Evolutionary conservation across 2,888 invertebrate species (phyloP).

Genomic region (Adelognathus sp.): DNA sequence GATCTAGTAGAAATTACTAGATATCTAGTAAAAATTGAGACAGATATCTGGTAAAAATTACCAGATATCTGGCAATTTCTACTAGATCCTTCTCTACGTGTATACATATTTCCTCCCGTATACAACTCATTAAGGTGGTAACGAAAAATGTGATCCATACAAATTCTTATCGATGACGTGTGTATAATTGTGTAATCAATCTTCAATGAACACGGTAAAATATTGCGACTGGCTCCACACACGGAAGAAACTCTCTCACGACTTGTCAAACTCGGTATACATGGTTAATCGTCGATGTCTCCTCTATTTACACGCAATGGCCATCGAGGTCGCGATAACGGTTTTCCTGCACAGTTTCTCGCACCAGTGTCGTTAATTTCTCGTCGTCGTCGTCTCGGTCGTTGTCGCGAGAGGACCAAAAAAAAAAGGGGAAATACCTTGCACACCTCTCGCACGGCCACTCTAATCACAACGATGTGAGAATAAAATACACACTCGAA

Average conservation of each 20-base stretch:
- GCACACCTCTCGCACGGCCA: constrained; percentile 21
- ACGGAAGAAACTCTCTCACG: constrained; percentile 8
- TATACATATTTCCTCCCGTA: no score
- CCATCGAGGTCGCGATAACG: constrained; percentile 32
- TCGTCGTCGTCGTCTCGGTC: constrained; percentile 8
- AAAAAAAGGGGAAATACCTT: neutral
- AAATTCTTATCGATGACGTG: no score
- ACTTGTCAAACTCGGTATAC: constrained; percentile 9
- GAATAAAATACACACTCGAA: constrained; percentile 24
- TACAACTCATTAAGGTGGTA: no score
- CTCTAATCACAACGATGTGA: constrained; percentile 41
- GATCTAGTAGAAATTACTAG: no score
- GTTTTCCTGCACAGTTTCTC: neutral
- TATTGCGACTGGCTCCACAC: no score
- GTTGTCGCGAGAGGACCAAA: constrained; percentile 10
- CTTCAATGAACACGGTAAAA: no score
- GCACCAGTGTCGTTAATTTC: constrained; percentile 25
- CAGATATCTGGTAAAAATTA: no score
- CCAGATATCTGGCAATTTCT: no score
- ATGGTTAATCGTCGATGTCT: constrained; percentile 23
- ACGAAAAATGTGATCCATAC: no score
- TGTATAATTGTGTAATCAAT: no score
- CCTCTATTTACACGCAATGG: constrained; percentile 14
- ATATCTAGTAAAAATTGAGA: no score
- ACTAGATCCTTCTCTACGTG: no score